Conservation (phyloP, 1,140 invertebrate genomes). For the Apis dorsata region DNA sequence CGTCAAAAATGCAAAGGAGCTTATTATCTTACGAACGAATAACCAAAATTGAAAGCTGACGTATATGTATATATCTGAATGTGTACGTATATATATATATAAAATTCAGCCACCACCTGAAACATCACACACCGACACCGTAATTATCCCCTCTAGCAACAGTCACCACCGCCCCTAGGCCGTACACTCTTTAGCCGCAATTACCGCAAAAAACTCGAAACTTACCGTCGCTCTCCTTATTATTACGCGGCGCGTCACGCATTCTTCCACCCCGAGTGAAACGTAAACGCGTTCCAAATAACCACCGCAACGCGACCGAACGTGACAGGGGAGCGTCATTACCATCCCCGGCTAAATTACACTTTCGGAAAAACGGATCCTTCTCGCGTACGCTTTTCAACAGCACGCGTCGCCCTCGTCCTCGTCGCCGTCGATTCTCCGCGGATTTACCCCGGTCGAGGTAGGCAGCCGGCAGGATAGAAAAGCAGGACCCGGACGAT, state of each 20-base stretch:
- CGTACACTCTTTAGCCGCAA: not conserved
- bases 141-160: not conserved
- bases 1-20: not conserved
- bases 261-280: not conserved
- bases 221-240: not conserved
- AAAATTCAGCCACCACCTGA: not conserved
- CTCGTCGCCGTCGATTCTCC: constrained; percentile 51
- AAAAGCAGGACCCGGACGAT: constrained; percentile 63
- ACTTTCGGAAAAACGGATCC: constrained; percentile 36
- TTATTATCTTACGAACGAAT: not conserved
- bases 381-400: constrained; percentile 44
- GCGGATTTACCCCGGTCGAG: constrained; percentile 40
- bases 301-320: not conserved
- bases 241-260: not conserved
- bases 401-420: not conserved
- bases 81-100: not conserved
- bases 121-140: not conserved
- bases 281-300: constrained; percentile 5
- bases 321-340: constrained; percentile 21
- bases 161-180: too few species aligned
- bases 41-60: not conserved
- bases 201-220: constrained; percentile 10
- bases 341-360: constrained; percentile 28
- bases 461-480: constrained; percentile 14
- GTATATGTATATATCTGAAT: too few species aligned